Evolutionary conservation across 2,113 vertebrate genomes (phyloP), one percentile per base, ranked within the genome.

Genomic region (Perognathus longimembris): DNA sequence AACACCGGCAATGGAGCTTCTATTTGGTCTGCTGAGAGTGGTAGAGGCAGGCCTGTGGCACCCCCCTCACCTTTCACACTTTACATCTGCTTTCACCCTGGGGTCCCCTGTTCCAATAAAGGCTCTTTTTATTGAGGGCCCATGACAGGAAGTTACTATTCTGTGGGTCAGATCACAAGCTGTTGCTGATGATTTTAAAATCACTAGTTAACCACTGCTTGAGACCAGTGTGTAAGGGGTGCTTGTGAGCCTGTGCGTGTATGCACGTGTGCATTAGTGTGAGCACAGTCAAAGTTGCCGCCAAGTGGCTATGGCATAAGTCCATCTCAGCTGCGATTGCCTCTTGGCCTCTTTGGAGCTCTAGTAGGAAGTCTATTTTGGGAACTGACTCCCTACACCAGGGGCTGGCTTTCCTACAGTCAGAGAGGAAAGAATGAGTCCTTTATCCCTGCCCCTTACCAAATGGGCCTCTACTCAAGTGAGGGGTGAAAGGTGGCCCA

Each of bases 131-230:
- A 97, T 98, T 98, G 97, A 98, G 98, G 95, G 97, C 97, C 97
- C 98, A 97, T 97, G 89, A 98, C 98, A 98, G 98, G 98, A 99
- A 99, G 98, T 98, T 97, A 98, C 98, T 97, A 97, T 98, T 98
- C 98, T 97, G 97, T 98, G 97, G 97, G 97, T 97, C 98, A 98
- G 97, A 97, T 98, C 97, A 97, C 94, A 90, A 83, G 5, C 97
- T 94, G 87, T 92, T 95, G 92, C 92, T 97, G 95, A 95, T 96
- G 97, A 94, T 73, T 63, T 94, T 95, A 93, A 97, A 97, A 84
- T 94, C 64, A 15, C 21, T 36, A 95, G 90, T 84, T 66, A 54
- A 88, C 86, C 32, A 54, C 61, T 57, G 77, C 75, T 92, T 94
- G 70, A 82, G 22, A 89, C 59, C 54, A 66, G 38, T 45, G 6